These are phyloP conservation scores for Lithophane ornitopus DNA, from an alignment of 2,888 invertebrate species.

Conservation along the genomic window DNA sequence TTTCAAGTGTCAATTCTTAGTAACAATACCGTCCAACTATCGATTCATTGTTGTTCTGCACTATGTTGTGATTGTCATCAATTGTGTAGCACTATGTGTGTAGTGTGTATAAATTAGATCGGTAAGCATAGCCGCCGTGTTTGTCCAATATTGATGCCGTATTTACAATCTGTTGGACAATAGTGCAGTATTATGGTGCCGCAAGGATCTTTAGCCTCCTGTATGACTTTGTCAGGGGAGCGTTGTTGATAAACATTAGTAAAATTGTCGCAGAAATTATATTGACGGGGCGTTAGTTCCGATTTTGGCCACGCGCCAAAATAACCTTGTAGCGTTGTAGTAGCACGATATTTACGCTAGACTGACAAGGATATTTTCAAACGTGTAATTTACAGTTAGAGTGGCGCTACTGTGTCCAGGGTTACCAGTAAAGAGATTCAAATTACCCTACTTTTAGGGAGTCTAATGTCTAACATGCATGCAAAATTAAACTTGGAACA, in stretches of 20 bases:
- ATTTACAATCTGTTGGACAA: slow-evolving; percentile 10
- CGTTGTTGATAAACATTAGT: background rate
- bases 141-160: background rate
- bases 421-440: slow-evolving; percentile 10
- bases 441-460: slow-evolving; percentile 18
- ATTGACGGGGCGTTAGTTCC: background rate
- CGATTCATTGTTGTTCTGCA: slow-evolving; percentile 10
- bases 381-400: background rate
- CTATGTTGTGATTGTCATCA: slow-evolving; percentile 21
- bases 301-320: too few relatives aligned
- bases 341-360: background rate
- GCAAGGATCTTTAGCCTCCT: background rate
- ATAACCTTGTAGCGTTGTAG: background rate
- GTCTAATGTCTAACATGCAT: background rate
- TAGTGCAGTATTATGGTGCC: background rate
- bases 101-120: slow-evolving; percentile 22
- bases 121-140: slow-evolving; percentile 3
- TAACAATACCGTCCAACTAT: slow-evolving; percentile 9
- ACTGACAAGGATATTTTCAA: background rate
- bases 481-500: background rate
- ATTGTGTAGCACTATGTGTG: slow-evolving; percentile 10
- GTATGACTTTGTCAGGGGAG: background rate
- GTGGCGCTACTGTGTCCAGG: slow-evolving; percentile 5
- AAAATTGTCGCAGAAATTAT: background rate
- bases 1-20: slow-evolving; percentile 2